Conservation (phyloP, 1,140 invertebrate species). For the Neodiprion lecontei region DNA sequence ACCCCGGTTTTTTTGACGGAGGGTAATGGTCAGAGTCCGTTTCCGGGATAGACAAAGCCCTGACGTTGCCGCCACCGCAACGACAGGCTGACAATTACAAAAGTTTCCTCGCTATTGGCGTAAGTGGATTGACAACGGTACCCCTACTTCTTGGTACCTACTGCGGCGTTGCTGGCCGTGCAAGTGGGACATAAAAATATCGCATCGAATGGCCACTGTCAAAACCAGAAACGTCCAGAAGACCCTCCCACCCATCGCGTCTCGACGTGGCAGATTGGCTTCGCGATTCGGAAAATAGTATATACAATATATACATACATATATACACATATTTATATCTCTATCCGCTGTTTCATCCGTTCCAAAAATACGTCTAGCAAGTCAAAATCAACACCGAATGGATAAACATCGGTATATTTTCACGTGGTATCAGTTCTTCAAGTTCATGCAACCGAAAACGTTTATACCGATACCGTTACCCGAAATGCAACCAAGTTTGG, state of each 20-base stretch:
- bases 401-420: too few relatives aligned
- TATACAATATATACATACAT: not conserved
- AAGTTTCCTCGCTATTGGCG: not conserved
- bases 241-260: not conserved
- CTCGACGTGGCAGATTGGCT: not conserved
- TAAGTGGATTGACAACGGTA: not conserved
- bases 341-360: too few relatives aligned
- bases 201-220: not conserved
- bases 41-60: too few relatives aligned
- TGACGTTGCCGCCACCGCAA: not conserved
- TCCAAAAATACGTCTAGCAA: too few relatives aligned
- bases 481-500: too few relatives aligned
- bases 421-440: too few relatives aligned
- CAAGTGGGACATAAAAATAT: not conserved
- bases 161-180: not conserved
- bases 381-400: too few relatives aligned
- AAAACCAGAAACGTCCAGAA: not conserved
- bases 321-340: too few relatives aligned
- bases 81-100: not conserved
- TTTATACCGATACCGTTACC: too few relatives aligned
- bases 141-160: not conserved
- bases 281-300: not conserved
- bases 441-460: too few relatives aligned
- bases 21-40: too few relatives aligned
- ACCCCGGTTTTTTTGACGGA: too few relatives aligned